These are phyloP conservation scores for Oreochromis tanganicae DNA, from an alignment of 2,113 vertebrate species.

Conservation along the genomic window DNA sequence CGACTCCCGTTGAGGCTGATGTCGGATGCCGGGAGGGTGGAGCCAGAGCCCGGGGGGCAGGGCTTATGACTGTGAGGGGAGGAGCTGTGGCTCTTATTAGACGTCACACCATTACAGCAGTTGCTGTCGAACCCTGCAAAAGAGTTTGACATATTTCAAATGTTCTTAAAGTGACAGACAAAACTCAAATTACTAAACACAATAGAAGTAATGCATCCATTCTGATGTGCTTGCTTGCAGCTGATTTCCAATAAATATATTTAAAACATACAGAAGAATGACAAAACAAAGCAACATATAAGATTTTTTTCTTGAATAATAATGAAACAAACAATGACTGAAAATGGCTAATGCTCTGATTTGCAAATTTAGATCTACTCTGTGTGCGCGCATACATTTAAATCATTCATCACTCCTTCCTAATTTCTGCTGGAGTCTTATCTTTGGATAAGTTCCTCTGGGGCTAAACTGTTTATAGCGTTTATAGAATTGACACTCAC, in stretches of 20 bases:
- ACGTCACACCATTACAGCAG: slow-evolving; percentile 95
- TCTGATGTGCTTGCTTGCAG: neutral
- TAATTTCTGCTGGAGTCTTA: neutral
- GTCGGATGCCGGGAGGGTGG: slow-evolving; percentile 79
- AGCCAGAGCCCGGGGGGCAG: slow-evolving; percentile 60
- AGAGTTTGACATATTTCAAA: neutral
- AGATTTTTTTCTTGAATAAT: fast-evolving
- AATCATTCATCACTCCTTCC: neutral
- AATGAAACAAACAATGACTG: neutral
- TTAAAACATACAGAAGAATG: neutral
- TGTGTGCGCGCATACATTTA: neutral
- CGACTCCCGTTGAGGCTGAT: slow-evolving; percentile 90
- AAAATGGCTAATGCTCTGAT: fast-evolving
- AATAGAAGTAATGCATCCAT: fast-evolving
- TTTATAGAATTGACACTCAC: neutral
- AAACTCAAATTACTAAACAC: neutral
- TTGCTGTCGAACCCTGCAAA: slow-evolving; percentile 83
- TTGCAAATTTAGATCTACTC: fast-evolving
- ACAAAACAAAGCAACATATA: neutral
- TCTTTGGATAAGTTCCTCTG: neutral
- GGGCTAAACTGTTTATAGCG: neutral
- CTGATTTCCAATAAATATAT: neutral
- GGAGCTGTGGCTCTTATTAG: slow-evolving; percentile 84
- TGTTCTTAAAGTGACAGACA: neutral
- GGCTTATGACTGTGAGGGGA: slow-evolving; percentile 89